Base-by-base conservation (phyloP, 2,888 invertebrate genomes). In the Platycnemis pennipes region DNA sequence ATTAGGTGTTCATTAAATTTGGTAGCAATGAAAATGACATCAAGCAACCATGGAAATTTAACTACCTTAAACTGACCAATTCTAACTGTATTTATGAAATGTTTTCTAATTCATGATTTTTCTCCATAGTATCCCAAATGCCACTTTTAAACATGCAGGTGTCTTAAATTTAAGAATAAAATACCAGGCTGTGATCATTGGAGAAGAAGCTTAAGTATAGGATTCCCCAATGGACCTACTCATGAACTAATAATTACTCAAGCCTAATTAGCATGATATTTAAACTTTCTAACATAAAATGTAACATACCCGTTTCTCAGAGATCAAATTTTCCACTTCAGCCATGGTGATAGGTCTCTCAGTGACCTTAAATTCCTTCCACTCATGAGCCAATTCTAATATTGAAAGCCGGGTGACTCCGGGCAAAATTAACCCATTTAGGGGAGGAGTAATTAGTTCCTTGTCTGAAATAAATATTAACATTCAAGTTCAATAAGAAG, bases 391-490 rank as follows among this genome's bases (percentile, higher is more conserved):
- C 95, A 99, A 96, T 95, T 98, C 97, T 63, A 99, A 96, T 95
- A 99, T 98, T 31, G 99, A 99, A 95, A 98, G 98, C 94, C 99
- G 97, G 3, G 99, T 99, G 63, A 99, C 98, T 89, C 99, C 99
- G 16, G 99, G 99, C 95, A 99, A 97, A 95, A 99, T 99, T 1
- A 99, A 97, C 7, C 99, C 99, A 96, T 98, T 98, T 94, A 99
- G 96, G 5, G 99, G 99, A 22, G 99, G 99, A 16, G 99, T 99
- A 53, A 98, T 97, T 95, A 99, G 96, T 97, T 99, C 99, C 96
- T 98, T 98, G 96, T 99, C 99, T 99, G 96, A 46, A 96, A 97
- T 95, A 95, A 95, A 95, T 95, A 95, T 94, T 88, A 94, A 87
- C 22, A 45, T 0, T 63, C 26, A 63, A n/a, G n/a, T n/a, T n/a